These are phyloP conservation scores for Cricetomys ansorgei DNA, from an alignment of 2,113 vertebrate genomes.

Conservation along the genomic window DNA sequence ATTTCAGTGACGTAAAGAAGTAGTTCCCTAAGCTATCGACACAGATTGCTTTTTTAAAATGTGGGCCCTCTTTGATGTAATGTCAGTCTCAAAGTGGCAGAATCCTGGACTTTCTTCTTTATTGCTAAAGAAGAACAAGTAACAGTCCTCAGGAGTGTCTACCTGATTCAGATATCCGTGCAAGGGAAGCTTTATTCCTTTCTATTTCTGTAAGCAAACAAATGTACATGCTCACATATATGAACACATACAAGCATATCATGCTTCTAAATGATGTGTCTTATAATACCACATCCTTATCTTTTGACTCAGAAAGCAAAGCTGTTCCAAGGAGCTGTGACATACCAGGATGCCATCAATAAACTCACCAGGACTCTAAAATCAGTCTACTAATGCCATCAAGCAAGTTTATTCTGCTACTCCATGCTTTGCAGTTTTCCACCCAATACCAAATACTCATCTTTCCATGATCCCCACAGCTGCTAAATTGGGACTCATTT, in stretches of 20 bases:
- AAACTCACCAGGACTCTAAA: not conserved
- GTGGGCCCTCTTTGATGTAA: not conserved
- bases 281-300: not conserved
- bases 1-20: slow-evolving; percentile 20
- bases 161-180: not conserved
- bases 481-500: not conserved
- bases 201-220: slow-evolving; percentile 28
- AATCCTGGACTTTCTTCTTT: not conserved
- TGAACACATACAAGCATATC: not conserved
- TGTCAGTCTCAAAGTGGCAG: not conserved
- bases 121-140: not conserved
- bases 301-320: slow-evolving; percentile 33
- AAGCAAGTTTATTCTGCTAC: not conserved
- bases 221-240: not conserved
- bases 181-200: not conserved
- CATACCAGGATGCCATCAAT: not conserved
- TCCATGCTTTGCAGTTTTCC: slow-evolving; percentile 7
- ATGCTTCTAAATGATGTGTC: not conserved
- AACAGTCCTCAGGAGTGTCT: not conserved
- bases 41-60: not conserved
- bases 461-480: not conserved
- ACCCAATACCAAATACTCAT: not conserved
- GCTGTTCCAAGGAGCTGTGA: not conserved
- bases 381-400: not conserved
- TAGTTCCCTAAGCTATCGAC: not conserved